Percentiles rank a stretch among this genome's conserved stretches.
Evolutionary conservation across 2,797 vertebrate species (phyloP).

Genomic region (Labeo calbasu): DNA sequence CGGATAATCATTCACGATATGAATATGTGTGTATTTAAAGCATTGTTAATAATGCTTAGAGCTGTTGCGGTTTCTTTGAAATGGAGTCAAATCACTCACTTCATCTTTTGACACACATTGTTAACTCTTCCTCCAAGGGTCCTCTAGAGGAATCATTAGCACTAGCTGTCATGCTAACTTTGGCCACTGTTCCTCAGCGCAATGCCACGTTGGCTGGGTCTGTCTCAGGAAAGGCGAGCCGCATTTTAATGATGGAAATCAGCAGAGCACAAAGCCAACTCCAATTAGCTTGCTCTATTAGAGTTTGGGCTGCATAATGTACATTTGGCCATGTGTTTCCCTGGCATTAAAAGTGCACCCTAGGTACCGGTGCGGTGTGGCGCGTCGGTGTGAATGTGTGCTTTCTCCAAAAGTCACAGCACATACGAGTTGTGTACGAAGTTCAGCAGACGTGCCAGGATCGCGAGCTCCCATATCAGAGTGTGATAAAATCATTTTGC

Average conservation of each 20-base stretch:
- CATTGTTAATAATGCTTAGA: slow-evolving; percentile 17
- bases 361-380: slow-evolving; percentile 43
- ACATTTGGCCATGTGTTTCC: slow-evolving; percentile 64
- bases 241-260: slow-evolving; percentile 72
- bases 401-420: slow-evolving; percentile 28
- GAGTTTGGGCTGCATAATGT: slow-evolving; percentile 72
- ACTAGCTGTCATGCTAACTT: slow-evolving; percentile 54
- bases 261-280: slow-evolving; percentile 72
- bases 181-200: slow-evolving; percentile 57
- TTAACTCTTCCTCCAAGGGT: slow-evolving; percentile 47
- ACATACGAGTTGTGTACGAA: slow-evolving; percentile 10
- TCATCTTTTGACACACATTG: slow-evolving; percentile 33
- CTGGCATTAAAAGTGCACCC: slow-evolving; percentile 48
- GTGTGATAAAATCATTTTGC: neutral
- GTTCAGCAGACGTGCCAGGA: slow-evolving; percentile 9
- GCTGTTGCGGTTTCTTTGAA: neutral
- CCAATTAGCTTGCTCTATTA: slow-evolving; percentile 78
- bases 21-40: slow-evolving; percentile 10
- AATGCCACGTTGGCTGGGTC: slow-evolving; percentile 66
- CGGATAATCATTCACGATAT: neutral
- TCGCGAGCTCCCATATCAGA: neutral
- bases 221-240: slow-evolving; percentile 69
- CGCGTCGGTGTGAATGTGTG: slow-evolving; percentile 39
- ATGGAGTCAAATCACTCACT: slow-evolving; percentile 31
- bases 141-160: slow-evolving; percentile 54